Evolutionary conservation across 2,797 vertebrate species (phyloP), one percentile per base, ranked within the genome.

Genomic region (Sciurus carolinensis): DNA sequence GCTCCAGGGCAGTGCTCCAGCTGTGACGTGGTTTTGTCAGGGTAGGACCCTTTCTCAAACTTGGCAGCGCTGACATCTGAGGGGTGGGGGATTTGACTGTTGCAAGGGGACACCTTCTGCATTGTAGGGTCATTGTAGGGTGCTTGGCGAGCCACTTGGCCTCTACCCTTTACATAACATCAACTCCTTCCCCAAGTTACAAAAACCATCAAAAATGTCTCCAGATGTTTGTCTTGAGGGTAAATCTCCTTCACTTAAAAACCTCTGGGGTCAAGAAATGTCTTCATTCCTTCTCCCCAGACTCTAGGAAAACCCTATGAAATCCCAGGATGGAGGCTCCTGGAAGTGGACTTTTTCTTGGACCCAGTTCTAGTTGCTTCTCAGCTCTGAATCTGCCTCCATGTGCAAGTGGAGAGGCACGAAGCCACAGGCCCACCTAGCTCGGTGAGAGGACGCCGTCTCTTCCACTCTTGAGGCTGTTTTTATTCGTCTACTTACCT

Each of bases 71-170:
- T 39, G 47, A 39, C 30, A 28, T 22, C 44, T 52, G 3, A 24
- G 47, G 44, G 54, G 18, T 20, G 54, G 54, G 20, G 30, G 39
- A 10, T 42, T 12, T 67, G 50, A 73, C 24, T 26, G 12, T 67
- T 50, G 7, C 57, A 11, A 44, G 7, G 13, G 20, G 28, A 0
- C 39, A 8, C 18, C n/a, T 15, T 69, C 5, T 22, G 28, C 42
- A 52, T 30, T 18, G 3, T 7, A 2, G 20, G 3, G 0, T 33
- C 42, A 52, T 30, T 24, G 3, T 5, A 2, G 15, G 3, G 0
- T 33, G 17, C 50, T 42, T 80, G 13, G 17, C 28, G 42, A 3
- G 36, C 54, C n/a, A 3, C 0, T 5, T 90, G 69, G 12, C 39
- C 22, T 57, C 30, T 72, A 36, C 22, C 10, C 17, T 12, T 30